Conservation (phyloP, 1,140 invertebrate genomes). For the Anoplolepis gracilipes region DNA sequence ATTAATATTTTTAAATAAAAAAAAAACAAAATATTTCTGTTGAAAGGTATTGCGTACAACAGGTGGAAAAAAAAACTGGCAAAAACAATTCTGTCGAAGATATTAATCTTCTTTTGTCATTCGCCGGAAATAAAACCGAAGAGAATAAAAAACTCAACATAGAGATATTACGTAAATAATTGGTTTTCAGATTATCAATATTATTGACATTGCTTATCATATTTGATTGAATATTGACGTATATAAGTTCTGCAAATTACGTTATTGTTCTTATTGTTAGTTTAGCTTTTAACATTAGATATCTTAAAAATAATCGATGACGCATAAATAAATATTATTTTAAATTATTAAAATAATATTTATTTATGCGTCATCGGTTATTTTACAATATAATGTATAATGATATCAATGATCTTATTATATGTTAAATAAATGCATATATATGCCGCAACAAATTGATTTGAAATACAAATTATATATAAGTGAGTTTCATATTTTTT, state of each 20-base stretch:
- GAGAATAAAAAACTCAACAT: slow-evolving; percentile 7
- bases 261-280: background rate
- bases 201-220: slow-evolving; percentile 15
- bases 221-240: background rate
- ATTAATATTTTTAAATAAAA: background rate
- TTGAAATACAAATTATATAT: background rate
- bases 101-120: slow-evolving; percentile 54
- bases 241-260: background rate
- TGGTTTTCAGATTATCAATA: slow-evolving; percentile 8
- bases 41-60: slow-evolving; percentile 66
- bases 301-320: background rate
- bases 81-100: slow-evolving; percentile 12
- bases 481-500: background rate
- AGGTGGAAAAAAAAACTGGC: background rate
- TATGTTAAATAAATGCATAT: background rate
- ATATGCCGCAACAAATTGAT: background rate
- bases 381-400: background rate
- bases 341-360: background rate
- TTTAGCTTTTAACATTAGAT: background rate
- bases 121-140: slow-evolving; percentile 12
- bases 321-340: slow-evolving; percentile 4
- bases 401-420: background rate
- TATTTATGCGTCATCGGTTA: slow-evolving; percentile 8
- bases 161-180: background rate
- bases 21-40: slow-evolving; percentile 44